phyloP scores from a whole-genome alignment of 2,888 invertebrate genomes.

The Agonopterix arenella region DNA sequence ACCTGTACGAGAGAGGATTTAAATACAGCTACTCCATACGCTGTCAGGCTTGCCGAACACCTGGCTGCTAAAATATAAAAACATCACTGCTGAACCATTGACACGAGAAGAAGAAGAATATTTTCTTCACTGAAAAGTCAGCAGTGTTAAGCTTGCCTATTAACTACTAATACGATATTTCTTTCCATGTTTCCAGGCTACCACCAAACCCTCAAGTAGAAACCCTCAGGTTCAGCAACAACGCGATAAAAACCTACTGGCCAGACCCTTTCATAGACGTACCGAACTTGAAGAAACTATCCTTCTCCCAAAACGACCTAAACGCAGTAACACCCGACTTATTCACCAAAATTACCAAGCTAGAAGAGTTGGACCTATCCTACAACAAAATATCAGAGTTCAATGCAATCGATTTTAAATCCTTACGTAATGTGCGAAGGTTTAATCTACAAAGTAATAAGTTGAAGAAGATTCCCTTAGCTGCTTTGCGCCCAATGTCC shows the following conservation, averaged over 20 bases:
- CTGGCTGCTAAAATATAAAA: too few species aligned
- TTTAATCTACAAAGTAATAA: conserved; percentile 67
- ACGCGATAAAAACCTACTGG: conserved; percentile 63
- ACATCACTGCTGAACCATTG: too few species aligned
- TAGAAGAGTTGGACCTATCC: conserved; percentile 73
- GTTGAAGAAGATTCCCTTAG: conserved; percentile 53
- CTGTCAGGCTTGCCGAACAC: too few species aligned
- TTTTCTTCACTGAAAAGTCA: too few species aligned
- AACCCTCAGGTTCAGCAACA: conserved; percentile 55
- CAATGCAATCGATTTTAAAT: conserved; percentile 53
- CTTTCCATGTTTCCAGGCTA: conserved; percentile 43
- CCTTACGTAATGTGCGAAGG: conserved; percentile 43
- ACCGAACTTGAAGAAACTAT: conserved; percentile 52
- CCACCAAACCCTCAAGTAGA: conserved; percentile 60
- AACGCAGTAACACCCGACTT: conserved; percentile 58
- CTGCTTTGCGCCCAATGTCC: conserved; percentile 49
- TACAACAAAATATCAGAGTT: conserved; percentile 64
- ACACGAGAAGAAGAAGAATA: too few species aligned
- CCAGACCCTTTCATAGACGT: conserved; percentile 62
- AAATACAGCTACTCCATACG: too few species aligned
- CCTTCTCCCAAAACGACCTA: conserved; percentile 70
- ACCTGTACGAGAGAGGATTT: too few species aligned
- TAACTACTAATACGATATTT: neutral
- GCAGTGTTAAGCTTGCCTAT: too few species aligned
- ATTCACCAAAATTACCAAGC: conserved; percentile 51